Evolutionary conservation across 2,888 invertebrate genomes (phyloP).

Genomic region (Aelia acuminata): DNA sequence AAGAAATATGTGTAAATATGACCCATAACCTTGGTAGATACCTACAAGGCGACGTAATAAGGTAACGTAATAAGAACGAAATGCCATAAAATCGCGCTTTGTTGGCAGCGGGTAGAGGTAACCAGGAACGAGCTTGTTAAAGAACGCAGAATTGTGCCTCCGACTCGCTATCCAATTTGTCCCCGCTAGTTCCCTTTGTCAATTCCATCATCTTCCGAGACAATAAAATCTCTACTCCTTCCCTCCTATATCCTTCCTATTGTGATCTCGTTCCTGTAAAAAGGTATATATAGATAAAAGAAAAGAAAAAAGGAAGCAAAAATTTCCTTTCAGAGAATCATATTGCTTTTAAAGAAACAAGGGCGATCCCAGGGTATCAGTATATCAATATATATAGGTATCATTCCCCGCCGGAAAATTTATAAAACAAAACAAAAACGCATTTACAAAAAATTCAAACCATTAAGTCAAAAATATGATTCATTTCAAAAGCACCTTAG

Average conservation of each 20-base stretch:
- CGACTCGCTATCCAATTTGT: not conserved
- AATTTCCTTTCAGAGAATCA: too few relatives aligned
- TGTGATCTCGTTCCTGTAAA: not conserved
- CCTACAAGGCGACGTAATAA: not conserved
- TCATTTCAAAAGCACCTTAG: too few relatives aligned
- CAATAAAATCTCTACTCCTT: not conserved
- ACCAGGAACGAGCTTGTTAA: not conserved
- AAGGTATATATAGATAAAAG: not conserved
- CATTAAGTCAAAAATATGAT: too few relatives aligned
- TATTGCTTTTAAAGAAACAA: too few relatives aligned
- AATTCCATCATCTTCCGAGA: not conserved
- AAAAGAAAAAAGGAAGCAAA: not conserved
- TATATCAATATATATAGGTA: too few relatives aligned
- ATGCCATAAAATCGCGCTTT: not conserved
- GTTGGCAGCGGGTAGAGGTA: not conserved
- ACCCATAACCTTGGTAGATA: not conserved
- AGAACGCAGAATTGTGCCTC: not conserved
- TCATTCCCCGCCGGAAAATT: too few relatives aligned
- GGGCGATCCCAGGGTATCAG: too few relatives aligned
- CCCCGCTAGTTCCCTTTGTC: not conserved
- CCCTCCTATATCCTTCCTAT: not conserved
- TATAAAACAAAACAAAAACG: too few relatives aligned
- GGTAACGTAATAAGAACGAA: not conserved
- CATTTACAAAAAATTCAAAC: too few relatives aligned
- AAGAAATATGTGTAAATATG: not conserved